Percentiles rank a stretch among this genome's conserved stretches.
phyloP scores from a whole-genome alignment of 2,797 vertebrate species.

The Selene dorsalis region DNA sequence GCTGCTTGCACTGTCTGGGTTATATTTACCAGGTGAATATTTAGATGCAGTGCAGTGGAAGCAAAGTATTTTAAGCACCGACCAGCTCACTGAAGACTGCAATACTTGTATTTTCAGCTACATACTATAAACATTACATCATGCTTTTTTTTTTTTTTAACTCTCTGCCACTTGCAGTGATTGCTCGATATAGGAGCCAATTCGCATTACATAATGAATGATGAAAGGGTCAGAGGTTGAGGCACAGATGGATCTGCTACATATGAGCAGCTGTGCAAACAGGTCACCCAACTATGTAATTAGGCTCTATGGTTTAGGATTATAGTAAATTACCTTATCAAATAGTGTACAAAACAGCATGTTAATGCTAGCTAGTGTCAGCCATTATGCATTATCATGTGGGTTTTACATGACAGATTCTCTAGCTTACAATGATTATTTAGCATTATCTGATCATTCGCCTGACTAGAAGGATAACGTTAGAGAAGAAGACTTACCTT shows the following conservation, averaged over 20 bases:
- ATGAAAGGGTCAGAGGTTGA: background rate
- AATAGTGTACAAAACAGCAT: background rate
- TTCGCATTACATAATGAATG: background rate
- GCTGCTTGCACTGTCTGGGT: background rate
- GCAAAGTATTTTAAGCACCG: background rate
- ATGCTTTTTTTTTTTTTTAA: background rate
- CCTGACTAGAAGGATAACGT: background rate
- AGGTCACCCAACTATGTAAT: background rate
- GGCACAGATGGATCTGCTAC: background rate
- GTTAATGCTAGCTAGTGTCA: background rate
- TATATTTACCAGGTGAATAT: background rate
- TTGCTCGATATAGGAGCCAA: no score
- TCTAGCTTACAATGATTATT: background rate
- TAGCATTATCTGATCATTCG: background rate
- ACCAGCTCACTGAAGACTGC: background rate
- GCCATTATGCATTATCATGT: background rate
- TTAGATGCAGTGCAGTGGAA: background rate
- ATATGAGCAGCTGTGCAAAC: background rate
- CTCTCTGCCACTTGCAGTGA: background rate
- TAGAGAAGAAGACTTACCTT: background rate
- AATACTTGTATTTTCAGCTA: background rate
- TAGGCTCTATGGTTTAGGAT: background rate
- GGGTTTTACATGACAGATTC: background rate
- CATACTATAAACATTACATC: background rate
- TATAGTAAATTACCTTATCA: background rate